A percentile compares a stretch with the other conserved stretches of the same genome.
Evolutionary conservation across 1,140 invertebrate species (phyloP).

Genomic region (Brachionus koreanus): DNA sequence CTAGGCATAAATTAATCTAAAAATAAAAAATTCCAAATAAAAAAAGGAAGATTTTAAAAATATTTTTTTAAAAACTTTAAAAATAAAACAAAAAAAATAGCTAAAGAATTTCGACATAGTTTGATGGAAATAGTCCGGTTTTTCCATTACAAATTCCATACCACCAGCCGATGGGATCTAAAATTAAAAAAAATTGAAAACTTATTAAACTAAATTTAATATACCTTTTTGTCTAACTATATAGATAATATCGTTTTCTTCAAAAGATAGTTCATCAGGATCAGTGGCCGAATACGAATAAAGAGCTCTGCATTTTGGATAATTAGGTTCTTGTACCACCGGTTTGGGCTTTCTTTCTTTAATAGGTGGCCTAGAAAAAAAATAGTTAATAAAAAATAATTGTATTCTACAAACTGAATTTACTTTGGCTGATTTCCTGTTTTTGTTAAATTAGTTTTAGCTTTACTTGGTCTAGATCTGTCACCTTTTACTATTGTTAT

Average conservation of each 20-base stretch:
- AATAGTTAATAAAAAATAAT: background rate
- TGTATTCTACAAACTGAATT: background rate
- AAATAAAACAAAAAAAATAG: background rate
- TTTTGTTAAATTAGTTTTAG: background rate
- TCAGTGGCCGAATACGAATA: constrained; percentile 63
- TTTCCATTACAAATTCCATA: constrained; percentile 76
- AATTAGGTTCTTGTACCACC: background rate
- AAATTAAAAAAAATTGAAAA: background rate
- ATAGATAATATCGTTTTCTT: constrained; percentile 86
- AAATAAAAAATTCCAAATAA: background rate
- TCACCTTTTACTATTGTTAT: constrained; percentile 26
- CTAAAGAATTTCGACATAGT: constrained; percentile 74
- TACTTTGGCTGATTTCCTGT: background rate
- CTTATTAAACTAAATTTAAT: background rate
- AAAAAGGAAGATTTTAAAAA: background rate
- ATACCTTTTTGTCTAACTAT: constrained; percentile 61
- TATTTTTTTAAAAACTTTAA: background rate
- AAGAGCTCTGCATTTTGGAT: constrained; percentile 40
- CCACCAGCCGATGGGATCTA: constrained; percentile 82
- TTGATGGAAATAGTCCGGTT: constrained; percentile 84
- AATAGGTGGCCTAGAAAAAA: background rate
- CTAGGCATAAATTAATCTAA: background rate
- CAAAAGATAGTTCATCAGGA: constrained; percentile 89
- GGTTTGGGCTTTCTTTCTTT: constrained; percentile 2
- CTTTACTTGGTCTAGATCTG: background rate